Base-by-base conservation (phyloP, 2,888 invertebrate genomes). In the Boloria selene region DNA sequence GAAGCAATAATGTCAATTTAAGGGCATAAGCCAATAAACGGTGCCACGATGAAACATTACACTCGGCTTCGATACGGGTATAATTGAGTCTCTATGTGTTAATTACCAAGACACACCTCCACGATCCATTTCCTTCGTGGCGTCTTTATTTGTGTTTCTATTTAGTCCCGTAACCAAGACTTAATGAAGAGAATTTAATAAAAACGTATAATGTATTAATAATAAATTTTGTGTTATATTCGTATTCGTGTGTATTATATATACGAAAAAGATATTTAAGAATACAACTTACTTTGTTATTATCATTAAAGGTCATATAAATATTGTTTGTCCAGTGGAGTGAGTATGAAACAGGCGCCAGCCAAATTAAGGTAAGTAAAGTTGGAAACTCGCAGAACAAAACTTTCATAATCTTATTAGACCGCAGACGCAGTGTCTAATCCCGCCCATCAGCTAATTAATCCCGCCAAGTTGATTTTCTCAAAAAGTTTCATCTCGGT, bases 361-460 rank as follows among this genome's bases (percentile, higher is more conserved):
- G 85, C 82, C 83, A 85, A 88, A 88, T 88, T 87, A 89, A 86
- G 86, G 84, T 87, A 87, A 89, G 86, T 84, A 81, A 84, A 82
- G 86, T 85, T 84, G 86, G 84, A 84, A 88, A 90, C 82, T 88
- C 84, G 80, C 83, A 80, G 58, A 88, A 87, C 85, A 85, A 85
- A 90, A 92, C 87, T 91, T 88, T 83, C 87, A 92, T 91, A 92
- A 92, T 88, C 86, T 88, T 86, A 88, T 92, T 91, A 90, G 83
- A 86, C 80, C 86, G 83, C 84, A 87, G 87, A 86, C 85, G 84
- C 85, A 83, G 82, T 81, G 82, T 84, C 86, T 88, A 90, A 90
- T 89, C 88, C 88, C 81, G 77, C 81, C 91, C 92, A 92, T 91
- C 92, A 89, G 88, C 92, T 92, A 92, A 92, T 92, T 92, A 92